Base-by-base conservation (phyloP, 2,888 invertebrate species). In the Belgica antarctica region DNA sequence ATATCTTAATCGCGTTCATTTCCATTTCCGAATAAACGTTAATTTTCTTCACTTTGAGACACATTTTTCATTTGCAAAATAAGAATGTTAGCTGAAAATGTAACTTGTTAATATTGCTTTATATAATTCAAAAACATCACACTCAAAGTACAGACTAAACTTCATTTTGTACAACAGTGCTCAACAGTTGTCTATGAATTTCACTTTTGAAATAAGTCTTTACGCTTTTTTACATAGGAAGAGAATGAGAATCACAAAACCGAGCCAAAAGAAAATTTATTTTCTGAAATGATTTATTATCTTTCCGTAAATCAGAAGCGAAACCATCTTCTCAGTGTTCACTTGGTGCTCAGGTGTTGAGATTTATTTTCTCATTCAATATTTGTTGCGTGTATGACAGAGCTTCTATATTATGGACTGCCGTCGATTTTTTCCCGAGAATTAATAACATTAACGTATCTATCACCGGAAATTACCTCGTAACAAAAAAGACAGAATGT, bases 181-280 rank as follows among this genome's bases (percentile, higher is more conserved):
- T 46, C 65, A 65, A 65, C 65, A 65, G 65, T 27, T 65, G 65
- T 24, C 65, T 28, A 47, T 65, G 47, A 46, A 65, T 25, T 25
- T 47, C 59, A 12, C 52, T 19, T 52, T 52, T 52, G 17, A 52
- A 52, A 52, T 52, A 17, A 52, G 52, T 41, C 41, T 41, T 15
- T n/a, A n/a, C 41, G 41, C 41, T 41, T 41, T 34, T 41, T 41
- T 41, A 15, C 15, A n/a, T 41, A 31, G 31, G 31, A 31, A 31
- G 31, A 10, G 31, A 31, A 31, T n/a, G n/a, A n/a, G n/a, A n/a
- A n/a, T n/a, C n/a, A n/a, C n/a, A n/a, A n/a, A n/a, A n/a, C n/a
- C n/a, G 31, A 31, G 41, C 2, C n/a, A 15, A 41, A 15, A n/a
- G 41, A 41, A 52, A 17, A 22, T 22, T 52, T n/a, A 41, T 12